A percentile compares a stretch with the other conserved stretches of the same genome.
Conservation (phyloP, 2,797 vertebrate species). For the Coreius guichenoti region DNA sequence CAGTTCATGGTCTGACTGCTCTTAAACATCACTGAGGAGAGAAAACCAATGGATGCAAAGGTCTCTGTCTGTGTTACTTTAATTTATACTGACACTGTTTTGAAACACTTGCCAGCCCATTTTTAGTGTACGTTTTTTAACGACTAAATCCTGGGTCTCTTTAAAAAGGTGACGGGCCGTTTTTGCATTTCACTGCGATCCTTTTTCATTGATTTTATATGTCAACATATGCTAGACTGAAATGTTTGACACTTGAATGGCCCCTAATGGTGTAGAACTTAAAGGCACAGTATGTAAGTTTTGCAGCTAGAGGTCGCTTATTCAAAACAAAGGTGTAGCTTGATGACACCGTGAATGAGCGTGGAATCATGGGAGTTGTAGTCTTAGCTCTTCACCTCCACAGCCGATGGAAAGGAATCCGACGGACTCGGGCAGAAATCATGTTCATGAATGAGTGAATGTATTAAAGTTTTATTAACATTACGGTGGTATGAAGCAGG, state of each 20-base stretch:
- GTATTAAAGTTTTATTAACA: no score
- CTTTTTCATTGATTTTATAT: neutral
- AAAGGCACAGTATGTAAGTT: neutral
- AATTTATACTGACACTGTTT: constrained; percentile 41
- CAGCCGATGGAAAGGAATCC: no score
- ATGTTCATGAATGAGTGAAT: no score
- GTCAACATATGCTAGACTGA: no score
- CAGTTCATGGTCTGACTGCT: constrained; percentile 25
- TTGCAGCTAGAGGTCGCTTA: neutral
- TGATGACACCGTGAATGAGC: no score
- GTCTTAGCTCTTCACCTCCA: no score
- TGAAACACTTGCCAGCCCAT: constrained; percentile 20
- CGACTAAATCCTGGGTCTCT: constrained; percentile 1
- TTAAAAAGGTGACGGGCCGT: neutral
- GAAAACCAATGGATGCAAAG: constrained; percentile 46
- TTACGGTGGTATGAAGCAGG: no score
- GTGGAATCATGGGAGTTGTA: no score
- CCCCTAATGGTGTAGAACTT: no score
- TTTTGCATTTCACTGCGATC: neutral
- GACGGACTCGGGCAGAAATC: no score
- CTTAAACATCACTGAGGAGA: constrained; percentile 23
- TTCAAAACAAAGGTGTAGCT: no score
- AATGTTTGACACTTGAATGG: neutral
- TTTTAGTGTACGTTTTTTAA: neutral
- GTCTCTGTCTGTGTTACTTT: constrained; percentile 26